Evolutionary conservation across 2,888 invertebrate species (phyloP).

Genomic region (Mesorhabditis spiculigera): DNA sequence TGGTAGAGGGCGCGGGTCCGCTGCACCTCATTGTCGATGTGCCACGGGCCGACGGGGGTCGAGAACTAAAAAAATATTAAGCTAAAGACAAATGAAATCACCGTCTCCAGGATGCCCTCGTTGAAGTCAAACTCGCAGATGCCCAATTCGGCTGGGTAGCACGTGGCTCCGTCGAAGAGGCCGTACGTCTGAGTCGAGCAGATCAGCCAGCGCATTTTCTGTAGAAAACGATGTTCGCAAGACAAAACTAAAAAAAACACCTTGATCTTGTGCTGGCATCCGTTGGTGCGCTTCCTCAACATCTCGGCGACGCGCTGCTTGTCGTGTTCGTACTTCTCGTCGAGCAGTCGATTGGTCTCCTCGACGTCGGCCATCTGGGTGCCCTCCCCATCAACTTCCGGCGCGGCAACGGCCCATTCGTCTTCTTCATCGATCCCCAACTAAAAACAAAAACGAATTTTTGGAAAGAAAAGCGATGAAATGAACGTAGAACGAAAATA

Average conservation of each 20-base stretch:
- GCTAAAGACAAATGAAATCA: neutral
- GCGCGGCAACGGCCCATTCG: neutral
- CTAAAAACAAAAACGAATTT: neutral
- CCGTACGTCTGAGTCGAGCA: constrained; percentile 42
- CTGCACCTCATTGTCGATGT: constrained; percentile 26
- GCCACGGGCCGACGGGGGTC: constrained; percentile 36
- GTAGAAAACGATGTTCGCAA: neutral
- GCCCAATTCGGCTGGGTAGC: constrained; percentile 40
- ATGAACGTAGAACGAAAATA: neutral
- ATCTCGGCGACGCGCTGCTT: neutral
- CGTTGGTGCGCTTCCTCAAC: neutral
- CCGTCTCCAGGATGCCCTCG: constrained; percentile 37
- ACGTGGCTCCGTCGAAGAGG: constrained; percentile 28
- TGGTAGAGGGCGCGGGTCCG: constrained; percentile 35
- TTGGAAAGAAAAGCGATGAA: too few relatives aligned
- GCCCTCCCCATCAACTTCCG: neutral
- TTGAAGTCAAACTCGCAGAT: constrained; percentile 38
- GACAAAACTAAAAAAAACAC: neutral
- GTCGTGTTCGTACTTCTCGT: constrained; percentile 1
- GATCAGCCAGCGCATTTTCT: constrained; percentile 36
- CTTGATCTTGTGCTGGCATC: neutral
- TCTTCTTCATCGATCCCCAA: neutral
- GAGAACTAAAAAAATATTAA: constrained; percentile 21
- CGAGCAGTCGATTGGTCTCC: neutral
- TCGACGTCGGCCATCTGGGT: neutral